A percentile compares a stretch with the other conserved stretches of the same genome.
These are phyloP conservation scores for Gallinago jamesoni DNA, from an alignment of 2,113 vertebrate genomes.

Conservation along the genomic window DNA sequence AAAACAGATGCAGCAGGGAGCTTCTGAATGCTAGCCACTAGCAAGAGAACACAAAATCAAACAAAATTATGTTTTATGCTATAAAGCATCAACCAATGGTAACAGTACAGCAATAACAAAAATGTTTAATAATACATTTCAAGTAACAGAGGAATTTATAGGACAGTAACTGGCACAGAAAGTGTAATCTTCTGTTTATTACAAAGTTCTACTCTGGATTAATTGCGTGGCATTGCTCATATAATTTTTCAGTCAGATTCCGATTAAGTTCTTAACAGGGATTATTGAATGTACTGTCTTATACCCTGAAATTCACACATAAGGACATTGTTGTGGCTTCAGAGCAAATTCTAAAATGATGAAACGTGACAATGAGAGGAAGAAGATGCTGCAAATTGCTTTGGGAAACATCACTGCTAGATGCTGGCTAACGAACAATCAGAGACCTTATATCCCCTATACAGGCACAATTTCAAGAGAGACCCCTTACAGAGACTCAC, in stretches of 20 bases:
- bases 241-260: constrained; percentile 8
- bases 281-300: not conserved
- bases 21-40: constrained; percentile 98
- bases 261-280: constrained; percentile 2
- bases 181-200: not conserved
- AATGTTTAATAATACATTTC: not conserved
- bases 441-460: not conserved
- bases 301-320: constrained; percentile 4
- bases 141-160: constrained; percentile 17
- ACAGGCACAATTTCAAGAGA: not conserved
- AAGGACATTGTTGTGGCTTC: not conserved
- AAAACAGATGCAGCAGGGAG: constrained; percentile 95
- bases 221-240: not conserved
- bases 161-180: not conserved
- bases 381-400: constrained; percentile 17
- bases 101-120: not conserved
- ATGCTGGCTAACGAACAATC: constrained; percentile 30
- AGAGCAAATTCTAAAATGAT: constrained; percentile 54
- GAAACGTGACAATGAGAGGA: constrained; percentile 50
- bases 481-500: not conserved
- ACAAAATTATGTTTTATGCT: not conserved
- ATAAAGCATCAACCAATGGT: not conserved
- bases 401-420: constrained; percentile 23
- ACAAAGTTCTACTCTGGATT: not conserved
- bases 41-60: constrained; percentile 41